Conservation (phyloP, 2,888 invertebrate genomes). For the Platycnemis pennipes region DNA sequence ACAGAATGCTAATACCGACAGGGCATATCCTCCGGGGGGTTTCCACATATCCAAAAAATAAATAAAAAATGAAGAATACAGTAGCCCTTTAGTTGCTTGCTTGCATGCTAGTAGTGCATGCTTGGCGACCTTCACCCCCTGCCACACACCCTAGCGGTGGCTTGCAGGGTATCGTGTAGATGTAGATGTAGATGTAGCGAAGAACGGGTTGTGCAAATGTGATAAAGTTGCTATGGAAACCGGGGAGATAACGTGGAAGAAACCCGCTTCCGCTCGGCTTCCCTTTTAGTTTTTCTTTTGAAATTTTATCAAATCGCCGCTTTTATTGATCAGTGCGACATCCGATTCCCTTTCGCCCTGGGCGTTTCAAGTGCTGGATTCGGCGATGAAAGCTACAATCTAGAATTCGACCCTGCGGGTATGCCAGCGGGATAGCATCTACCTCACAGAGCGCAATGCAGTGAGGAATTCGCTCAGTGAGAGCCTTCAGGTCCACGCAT, state of each 20-base stretch:
- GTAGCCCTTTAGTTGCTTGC: no score
- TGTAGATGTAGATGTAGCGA: not conserved
- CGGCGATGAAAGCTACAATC: not conserved
- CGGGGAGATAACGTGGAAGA: not conserved
- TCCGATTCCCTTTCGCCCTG: not conserved
- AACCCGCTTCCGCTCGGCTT: not conserved
- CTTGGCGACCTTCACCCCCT: not conserved
- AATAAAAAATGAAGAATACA: no score
- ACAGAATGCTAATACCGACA: not conserved
- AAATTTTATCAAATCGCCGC: not conserved
- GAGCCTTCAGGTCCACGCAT: no score
- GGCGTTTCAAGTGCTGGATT: not conserved
- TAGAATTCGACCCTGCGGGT: not conserved
- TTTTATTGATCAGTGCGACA: constrained; percentile 18
- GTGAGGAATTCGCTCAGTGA: no score
- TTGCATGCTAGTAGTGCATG: no score
- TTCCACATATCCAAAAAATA: no score
- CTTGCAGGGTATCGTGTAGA: not conserved
- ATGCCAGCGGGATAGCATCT: not conserved
- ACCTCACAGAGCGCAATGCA: no score
- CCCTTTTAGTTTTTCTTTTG: no score
- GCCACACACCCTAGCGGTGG: not conserved
- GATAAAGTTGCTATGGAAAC: not conserved
- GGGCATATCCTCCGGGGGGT: not conserved
- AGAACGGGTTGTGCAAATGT: not conserved